Conservation (phyloP, 2,797 vertebrate species). For the Alcedo atthis region DNA sequence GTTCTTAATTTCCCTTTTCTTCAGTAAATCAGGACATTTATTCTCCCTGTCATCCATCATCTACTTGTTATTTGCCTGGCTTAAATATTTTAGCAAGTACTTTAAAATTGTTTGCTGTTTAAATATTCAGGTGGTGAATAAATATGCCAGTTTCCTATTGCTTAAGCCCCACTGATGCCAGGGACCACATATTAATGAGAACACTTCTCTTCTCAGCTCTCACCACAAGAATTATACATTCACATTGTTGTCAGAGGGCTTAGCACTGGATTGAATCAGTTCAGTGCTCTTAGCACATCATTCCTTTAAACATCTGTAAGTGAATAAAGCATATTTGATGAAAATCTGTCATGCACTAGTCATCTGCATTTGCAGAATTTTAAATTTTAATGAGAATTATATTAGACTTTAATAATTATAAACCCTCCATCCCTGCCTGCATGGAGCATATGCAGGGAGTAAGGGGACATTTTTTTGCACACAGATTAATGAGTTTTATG, state of each 20-base stretch:
- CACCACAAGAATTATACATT: not conserved
- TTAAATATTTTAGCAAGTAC: slow-evolving; percentile 54
- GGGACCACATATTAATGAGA: not conserved
- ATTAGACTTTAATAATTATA: not conserved
- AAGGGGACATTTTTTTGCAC: not conserved
- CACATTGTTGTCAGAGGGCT: slow-evolving; percentile 22
- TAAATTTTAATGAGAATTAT: slow-evolving; percentile 11
- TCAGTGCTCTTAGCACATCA: slow-evolving; percentile 1
- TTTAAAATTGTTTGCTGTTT: slow-evolving; percentile 36
- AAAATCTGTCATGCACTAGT: not conserved
- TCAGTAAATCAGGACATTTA: slow-evolving; percentile 20
- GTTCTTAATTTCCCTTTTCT: slow-evolving; percentile 13
- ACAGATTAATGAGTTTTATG: not conserved
- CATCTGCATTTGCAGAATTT: not conserved
- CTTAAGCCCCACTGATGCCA: slow-evolving; percentile 11
- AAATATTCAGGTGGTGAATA: slow-evolving; percentile 57
- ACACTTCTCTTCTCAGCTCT: slow-evolving; percentile 3
- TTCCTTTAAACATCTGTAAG: slow-evolving; percentile 41
- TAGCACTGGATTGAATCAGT: slow-evolving; percentile 17
- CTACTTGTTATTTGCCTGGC: slow-evolving; percentile 20
- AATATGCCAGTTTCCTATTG: slow-evolving; percentile 25
- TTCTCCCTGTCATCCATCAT: not conserved
- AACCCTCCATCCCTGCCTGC: not conserved
- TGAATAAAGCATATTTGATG: slow-evolving; percentile 21
- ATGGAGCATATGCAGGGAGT: not conserved